Evolutionary conservation across 2,113 vertebrate species (phyloP), one percentile per base, ranked within the genome.

Genomic region (Leptodactylus fuscus): DNA sequence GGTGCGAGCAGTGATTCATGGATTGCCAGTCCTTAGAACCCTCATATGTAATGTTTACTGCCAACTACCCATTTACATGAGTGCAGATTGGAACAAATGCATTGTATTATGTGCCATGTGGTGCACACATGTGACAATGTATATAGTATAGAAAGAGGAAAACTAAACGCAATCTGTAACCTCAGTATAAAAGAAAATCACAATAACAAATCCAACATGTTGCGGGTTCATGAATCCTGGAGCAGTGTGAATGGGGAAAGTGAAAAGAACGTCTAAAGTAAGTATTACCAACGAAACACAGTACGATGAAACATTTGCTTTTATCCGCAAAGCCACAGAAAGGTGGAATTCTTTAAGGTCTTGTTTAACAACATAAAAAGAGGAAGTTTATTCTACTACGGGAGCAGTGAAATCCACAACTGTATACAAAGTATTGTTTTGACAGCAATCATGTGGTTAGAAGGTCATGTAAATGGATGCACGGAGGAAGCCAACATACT

Each of bases 91-190:
- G 24, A 53, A 79, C 75, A 80, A 85, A 80, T 79, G 32, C 44
- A 78, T 70, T 85, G 48, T 80, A 80, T 85, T 85, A 29, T 69
- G 22, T 15, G 62, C 74, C 83, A 85, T 85, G 60, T 80, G 83
- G 55, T 70, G 34, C 38, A 41, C 83, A 85, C 62, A 80, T 85
- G 83, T 44, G 36, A 71, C 62, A 71, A 44, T 85, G 81, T 83
- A 85, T 85, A 80, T 32, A 76, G 44, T 20, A 65, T 29, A 65
- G 27, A 46, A 53, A 9, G 32, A 51, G 32, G 22, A 74, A 55
- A 41, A 60, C 32, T 79, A 38, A 60, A 32, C 62, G 70, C 20
- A 51, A 36, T 81, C 46, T 46, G 44, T 38, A 69, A 69, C 4
- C 44, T 53, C 62, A 34, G 65, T n/a, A 29, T 51, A 70, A 81